Conservation (phyloP, 64 coral and sea anemone species). For the Trachythela sp. region DNA sequence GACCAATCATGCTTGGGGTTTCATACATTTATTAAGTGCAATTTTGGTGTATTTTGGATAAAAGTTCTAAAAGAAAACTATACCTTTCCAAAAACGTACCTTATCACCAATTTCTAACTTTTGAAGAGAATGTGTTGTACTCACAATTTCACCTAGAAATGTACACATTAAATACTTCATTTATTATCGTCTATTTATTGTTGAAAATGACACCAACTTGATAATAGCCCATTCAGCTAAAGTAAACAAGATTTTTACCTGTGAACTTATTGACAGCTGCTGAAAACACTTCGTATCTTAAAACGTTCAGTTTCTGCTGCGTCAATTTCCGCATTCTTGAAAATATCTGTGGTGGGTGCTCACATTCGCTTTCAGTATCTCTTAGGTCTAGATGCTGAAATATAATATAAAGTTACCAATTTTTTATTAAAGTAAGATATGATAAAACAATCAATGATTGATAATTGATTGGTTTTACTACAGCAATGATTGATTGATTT, state of each 20-base stretch:
- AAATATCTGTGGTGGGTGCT: slow-evolving; percentile 57
- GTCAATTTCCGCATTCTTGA: slow-evolving; percentile 65
- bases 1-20: too few species aligned
- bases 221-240: neutral
- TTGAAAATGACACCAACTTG: neutral
- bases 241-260: slow-evolving; percentile 36
- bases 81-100: too few species aligned
- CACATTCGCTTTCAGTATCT: neutral
- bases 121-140: neutral
- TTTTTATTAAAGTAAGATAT: neutral
- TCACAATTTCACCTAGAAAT: neutral
- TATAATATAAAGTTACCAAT: neutral
- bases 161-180: neutral
- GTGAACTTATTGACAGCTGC: slow-evolving; percentile 66
- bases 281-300: slow-evolving; percentile 31
- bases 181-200: too few species aligned
- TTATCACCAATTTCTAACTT: slow-evolving; percentile 11
- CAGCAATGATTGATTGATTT: too few species aligned
- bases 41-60: too few species aligned
- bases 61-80: too few species aligned
- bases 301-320: slow-evolving; percentile 22
- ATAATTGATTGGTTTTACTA: too few species aligned
- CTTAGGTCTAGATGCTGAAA: neutral
- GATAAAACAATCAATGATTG: neutral
- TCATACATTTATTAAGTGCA: neutral